A percentile compares a stretch with the other conserved stretches of the same genome.
phyloP scores from a whole-genome alignment of 2,797 vertebrate species.

The Poecilia velifera region DNA sequence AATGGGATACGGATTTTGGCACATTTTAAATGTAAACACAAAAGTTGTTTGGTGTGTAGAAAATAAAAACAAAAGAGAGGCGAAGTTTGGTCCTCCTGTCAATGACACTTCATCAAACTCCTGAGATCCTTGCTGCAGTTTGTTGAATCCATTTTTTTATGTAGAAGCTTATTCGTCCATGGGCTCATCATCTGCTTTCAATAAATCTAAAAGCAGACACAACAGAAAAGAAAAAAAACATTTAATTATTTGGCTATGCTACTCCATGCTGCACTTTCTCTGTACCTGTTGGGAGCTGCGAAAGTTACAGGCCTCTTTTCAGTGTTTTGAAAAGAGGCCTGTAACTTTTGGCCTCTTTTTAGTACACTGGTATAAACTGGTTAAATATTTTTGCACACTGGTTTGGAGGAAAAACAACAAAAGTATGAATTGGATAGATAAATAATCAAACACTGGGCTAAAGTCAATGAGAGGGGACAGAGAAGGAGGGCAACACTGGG shows the following conservation, averaged over 20 bases:
- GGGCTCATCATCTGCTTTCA: background rate
- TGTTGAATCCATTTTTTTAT: conserved; percentile 32
- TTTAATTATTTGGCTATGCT: background rate
- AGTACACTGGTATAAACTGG: too few relatives aligned
- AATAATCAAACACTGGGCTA: too few relatives aligned
- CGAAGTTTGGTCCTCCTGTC: conserved; percentile 24
- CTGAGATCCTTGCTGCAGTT: conserved; percentile 42
- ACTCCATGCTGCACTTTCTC: background rate
- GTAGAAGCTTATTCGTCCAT: conserved; percentile 21
- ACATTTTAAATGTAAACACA: background rate
- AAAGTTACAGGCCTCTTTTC: background rate
- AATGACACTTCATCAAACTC: conserved; percentile 19
- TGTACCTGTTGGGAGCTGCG: background rate
- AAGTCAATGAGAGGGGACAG: too few relatives aligned
- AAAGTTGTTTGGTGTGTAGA: conserved; percentile 9
- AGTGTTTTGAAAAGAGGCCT: background rate
- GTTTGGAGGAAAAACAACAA: too few relatives aligned
- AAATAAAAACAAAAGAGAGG: conserved; percentile 1
- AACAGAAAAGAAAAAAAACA: conserved; percentile 1
- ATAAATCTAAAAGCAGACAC: conserved; percentile 67
- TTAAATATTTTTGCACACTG: too few relatives aligned
- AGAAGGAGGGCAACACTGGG: too few relatives aligned
- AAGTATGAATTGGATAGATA: too few relatives aligned
- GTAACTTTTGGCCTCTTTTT: too few relatives aligned
- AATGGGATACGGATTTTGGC: conserved; percentile 25